These are phyloP conservation scores for Copidosoma aretas DNA, from an alignment of 2,888 invertebrate genomes.

Conservation along the genomic window DNA sequence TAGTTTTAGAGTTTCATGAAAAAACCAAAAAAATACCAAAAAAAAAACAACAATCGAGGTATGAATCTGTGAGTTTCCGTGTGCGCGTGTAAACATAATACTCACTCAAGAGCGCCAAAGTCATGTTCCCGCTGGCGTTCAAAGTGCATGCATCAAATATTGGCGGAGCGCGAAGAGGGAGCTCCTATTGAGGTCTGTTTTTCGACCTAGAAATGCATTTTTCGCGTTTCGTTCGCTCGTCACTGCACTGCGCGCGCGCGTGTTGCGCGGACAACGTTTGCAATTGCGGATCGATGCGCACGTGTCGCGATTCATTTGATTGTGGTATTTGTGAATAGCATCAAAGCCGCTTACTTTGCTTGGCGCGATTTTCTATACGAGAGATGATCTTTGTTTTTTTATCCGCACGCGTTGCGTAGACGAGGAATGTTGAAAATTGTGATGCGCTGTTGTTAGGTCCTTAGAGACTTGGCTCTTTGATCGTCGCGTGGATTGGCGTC, in stretches of 20 bases:
- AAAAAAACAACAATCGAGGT: neutral
- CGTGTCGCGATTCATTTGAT: neutral
- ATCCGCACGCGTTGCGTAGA: too few species aligned
- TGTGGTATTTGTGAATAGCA: neutral
- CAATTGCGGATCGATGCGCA: neutral
- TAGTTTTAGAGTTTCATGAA: neutral
- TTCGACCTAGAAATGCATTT: slow-evolving; percentile 34
- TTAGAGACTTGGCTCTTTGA: too few species aligned
- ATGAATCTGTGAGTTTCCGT: too few species aligned
- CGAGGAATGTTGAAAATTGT: too few species aligned
- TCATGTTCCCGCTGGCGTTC: neutral
- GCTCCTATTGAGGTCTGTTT: slow-evolving; percentile 27
- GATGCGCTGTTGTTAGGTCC: too few species aligned
- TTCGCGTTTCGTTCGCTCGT: neutral
- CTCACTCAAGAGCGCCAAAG: neutral
- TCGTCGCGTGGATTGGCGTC: too few species aligned
- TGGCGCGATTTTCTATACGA: neutral
- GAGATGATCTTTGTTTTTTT: neutral
- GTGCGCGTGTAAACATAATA: neutral
- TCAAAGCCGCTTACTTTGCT: neutral
- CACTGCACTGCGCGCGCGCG: neutral
- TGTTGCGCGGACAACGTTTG: neutral
- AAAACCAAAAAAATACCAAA: neutral
- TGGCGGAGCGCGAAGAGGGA: neutral
- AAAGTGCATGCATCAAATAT: neutral